phyloP scores from a whole-genome alignment of 1,140 invertebrate genomes.

The Drosophila dunni region DNA sequence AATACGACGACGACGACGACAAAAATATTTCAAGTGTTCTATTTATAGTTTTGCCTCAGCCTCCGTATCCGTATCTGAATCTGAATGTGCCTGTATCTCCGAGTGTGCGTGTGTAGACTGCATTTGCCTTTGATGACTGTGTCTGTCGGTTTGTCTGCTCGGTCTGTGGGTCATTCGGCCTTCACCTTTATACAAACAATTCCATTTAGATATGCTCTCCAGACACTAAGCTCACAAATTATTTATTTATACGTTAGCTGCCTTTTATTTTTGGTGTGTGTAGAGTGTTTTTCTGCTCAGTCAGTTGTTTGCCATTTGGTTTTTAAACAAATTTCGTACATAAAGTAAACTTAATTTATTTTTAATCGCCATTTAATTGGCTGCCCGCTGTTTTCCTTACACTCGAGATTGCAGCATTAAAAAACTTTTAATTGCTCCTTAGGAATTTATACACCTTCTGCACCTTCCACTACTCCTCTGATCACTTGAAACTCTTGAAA shows the following conservation, averaged over 20 bases:
- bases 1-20: conserved; percentile 23
- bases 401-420: conserved; percentile 63
- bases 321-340: conserved; percentile 62
- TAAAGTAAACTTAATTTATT: conserved; percentile 79
- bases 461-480: not conserved
- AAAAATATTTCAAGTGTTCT: conserved; percentile 42
- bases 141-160: conserved; percentile 10
- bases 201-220: conserved; percentile 34
- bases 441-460: conserved; percentile 51
- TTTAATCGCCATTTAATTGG: conserved; percentile 81
- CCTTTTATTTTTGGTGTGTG: conserved; percentile 20
- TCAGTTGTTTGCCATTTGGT: conserved; percentile 65
- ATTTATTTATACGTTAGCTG: conserved; percentile 55
- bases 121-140: conserved; percentile 46
- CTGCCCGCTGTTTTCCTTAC: conserved; percentile 64
- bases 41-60: conserved; percentile 34
- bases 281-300: not conserved
- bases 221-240: conserved; percentile 36
- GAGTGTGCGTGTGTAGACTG: conserved; percentile 22
- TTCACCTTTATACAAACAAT: conserved; percentile 70
- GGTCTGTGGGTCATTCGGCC: conserved; percentile 44
- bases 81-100: conserved; percentile 11
- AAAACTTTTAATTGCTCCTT: conserved; percentile 73
- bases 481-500: conserved; percentile 46
- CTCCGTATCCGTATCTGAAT: not conserved